Evolutionary conservation across 2,797 vertebrate species (phyloP).

Genomic region (Chiloscyllium punctatum): DNA sequence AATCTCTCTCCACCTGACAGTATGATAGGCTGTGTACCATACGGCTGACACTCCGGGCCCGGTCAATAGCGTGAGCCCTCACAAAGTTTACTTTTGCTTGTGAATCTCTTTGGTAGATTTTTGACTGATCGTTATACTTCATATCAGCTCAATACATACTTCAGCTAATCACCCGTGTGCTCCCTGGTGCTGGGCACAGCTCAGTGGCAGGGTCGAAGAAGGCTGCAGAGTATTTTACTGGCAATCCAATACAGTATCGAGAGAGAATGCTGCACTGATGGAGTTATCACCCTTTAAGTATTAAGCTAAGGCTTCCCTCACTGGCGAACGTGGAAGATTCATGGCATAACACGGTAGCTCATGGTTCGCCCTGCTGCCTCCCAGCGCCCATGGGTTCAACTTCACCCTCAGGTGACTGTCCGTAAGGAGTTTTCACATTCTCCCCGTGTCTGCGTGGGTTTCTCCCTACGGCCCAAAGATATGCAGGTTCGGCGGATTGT

Average conservation of each 20-base stretch:
- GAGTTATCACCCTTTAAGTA: not conserved
- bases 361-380: no score
- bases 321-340: not conserved
- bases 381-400: no score
- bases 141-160: not conserved
- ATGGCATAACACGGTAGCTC: no score
- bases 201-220: not conserved
- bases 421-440: no score
- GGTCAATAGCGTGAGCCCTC: not conserved
- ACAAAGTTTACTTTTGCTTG: not conserved
- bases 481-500: no score
- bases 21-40: not conserved
- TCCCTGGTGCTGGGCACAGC: not conserved
- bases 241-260: not conserved
- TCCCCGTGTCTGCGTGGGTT: no score
- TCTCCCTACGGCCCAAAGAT: no score
- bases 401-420: no score
- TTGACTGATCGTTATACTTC: not conserved
- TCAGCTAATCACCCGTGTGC: not conserved
- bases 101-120: not conserved
- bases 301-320: not conserved
- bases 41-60: not conserved
- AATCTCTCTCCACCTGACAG: not conserved
- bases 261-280: not conserved
- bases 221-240: not conserved